Evolutionary conservation across 2,797 vertebrate species (phyloP).

Genomic region (Cossypha caffra): DNA sequence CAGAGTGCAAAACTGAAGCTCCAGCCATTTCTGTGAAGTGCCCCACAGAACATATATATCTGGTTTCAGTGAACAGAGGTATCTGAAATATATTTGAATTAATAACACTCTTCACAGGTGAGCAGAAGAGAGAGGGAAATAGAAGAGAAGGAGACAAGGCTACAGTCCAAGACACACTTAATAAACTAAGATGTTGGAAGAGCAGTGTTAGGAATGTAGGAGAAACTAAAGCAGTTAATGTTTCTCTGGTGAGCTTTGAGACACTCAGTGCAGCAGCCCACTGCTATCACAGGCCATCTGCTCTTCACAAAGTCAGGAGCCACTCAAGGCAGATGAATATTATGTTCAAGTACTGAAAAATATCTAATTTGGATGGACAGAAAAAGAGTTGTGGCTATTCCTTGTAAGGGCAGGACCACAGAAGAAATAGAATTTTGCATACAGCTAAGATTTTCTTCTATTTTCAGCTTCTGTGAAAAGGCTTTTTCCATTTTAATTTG

Average conservation of each 20-base stretch:
- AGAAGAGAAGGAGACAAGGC: background rate
- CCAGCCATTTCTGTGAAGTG: background rate
- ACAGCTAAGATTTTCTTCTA: background rate
- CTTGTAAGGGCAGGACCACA: background rate
- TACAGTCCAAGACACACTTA: background rate
- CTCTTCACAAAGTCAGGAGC: background rate
- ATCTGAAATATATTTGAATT: background rate
- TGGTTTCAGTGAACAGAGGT: background rate
- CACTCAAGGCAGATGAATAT: background rate
- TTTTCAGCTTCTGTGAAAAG: background rate
- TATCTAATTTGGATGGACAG: background rate
- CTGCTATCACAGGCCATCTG: background rate
- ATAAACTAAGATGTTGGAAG: background rate
- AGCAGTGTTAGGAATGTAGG: background rate
- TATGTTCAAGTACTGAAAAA: background rate
- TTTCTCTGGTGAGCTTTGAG: background rate
- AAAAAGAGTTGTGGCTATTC: background rate
- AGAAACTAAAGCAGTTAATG: background rate
- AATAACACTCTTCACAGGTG: background rate
- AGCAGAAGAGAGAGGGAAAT: background rate
- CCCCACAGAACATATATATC: background rate
- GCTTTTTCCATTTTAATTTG: conserved; percentile 1
- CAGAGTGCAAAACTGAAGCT: background rate
- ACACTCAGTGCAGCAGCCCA: background rate
- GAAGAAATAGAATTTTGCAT: background rate